A percentile compares a stretch with the other conserved stretches of the same genome.
Conservation (phyloP, 2,797 vertebrate species). For the Spondyliosoma cantharus region DNA sequence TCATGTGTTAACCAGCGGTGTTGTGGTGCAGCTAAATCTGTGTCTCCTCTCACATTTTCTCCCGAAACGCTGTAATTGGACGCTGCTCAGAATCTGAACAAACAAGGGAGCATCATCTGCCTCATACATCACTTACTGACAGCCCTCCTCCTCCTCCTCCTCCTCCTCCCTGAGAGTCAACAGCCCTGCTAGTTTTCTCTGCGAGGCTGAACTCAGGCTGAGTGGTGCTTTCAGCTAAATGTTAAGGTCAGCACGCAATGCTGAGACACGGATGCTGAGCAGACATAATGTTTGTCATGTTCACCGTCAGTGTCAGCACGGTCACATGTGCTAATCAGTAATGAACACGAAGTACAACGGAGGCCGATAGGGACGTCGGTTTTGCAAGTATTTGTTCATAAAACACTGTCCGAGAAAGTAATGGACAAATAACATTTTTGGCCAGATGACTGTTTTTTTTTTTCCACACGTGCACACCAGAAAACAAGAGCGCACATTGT, state of each 20-base stretch:
- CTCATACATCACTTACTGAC: not conserved
- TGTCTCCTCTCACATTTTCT: conserved; percentile 23
- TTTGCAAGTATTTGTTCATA: not conserved
- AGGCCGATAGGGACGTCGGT: not conserved
- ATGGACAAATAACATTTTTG: not conserved
- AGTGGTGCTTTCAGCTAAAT: not conserved
- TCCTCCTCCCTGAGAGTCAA: not conserved
- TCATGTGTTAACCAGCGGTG: conserved; percentile 38
- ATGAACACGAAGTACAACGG: not conserved
- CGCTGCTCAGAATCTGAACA: conserved; percentile 7
- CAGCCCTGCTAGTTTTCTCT: not conserved
- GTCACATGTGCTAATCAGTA: not conserved
- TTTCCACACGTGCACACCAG: not conserved
- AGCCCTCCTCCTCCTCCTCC: not conserved
- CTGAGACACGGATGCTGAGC: not conserved
- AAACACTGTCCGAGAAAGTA: not conserved
- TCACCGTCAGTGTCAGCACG: not conserved
- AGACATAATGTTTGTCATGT: not conserved
- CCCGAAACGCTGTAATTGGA: conserved; percentile 25
- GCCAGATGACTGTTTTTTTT: not conserved
- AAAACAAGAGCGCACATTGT: not conserved
- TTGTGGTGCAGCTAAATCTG: conserved; percentile 36
- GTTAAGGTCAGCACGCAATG: not conserved
- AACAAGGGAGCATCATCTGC: conserved; percentile 13
- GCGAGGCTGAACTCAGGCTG: not conserved